phyloP scores from a whole-genome alignment of 37 sponge, comb jelly and placozoan species.

The Amphimedon queenslandica region DNA sequence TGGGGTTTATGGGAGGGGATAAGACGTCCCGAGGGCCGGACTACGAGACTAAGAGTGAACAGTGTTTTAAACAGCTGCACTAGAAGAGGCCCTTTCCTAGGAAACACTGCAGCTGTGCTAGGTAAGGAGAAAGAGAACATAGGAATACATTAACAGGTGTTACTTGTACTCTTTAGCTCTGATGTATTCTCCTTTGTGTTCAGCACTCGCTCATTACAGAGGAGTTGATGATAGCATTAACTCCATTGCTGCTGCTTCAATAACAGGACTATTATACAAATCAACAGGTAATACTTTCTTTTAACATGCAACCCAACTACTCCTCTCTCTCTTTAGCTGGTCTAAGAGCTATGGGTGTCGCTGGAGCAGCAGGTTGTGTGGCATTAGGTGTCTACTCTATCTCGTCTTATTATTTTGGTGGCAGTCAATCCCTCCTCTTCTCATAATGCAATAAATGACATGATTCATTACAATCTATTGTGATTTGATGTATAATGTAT shows the following conservation, averaged over 20 bases:
- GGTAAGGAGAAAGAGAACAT: conserved; percentile 28
- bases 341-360: conserved; percentile 39
- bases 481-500: neutral
- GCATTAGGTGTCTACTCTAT: conserved; percentile 23
- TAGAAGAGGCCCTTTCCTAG: conserved; percentile 73
- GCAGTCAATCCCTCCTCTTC: neutral
- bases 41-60: conserved; percentile 30
- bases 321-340: conserved; percentile 34
- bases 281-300: conserved; percentile 49
- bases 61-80: conserved; percentile 59
- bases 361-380: conserved; percentile 43
- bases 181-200: conserved; percentile 63
- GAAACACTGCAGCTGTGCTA: conserved; percentile 59
- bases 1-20: conserved; percentile 69
- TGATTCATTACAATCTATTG: too few relatives aligned
- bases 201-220: conserved; percentile 24
- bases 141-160: neutral
- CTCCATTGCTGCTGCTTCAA: conserved; percentile 57
- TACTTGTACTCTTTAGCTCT: conserved; percentile 38
- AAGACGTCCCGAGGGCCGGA: conserved; percentile 24
- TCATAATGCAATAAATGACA: too few relatives aligned
- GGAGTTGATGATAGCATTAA: conserved; percentile 50
- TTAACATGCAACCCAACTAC: neutral
- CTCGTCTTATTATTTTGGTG: neutral
- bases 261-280: conserved; percentile 67